Evolutionary conservation across 2,888 invertebrate species (phyloP).

Genomic region (Smittia aterrima): DNA sequence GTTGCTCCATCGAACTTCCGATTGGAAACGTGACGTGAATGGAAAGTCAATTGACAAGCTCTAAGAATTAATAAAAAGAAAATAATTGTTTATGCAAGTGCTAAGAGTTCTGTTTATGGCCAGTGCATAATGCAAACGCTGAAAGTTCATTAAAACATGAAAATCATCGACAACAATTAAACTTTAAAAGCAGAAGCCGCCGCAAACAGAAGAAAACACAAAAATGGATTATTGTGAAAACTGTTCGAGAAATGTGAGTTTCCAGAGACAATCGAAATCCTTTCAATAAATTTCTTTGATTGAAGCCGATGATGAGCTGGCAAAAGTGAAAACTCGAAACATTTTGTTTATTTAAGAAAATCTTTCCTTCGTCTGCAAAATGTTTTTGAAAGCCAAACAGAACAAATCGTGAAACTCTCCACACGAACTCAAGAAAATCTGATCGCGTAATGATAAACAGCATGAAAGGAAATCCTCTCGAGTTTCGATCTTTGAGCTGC

Average conservation of each 20-base stretch:
- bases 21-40: background rate
- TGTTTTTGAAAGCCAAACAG: background rate
- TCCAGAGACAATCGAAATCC: background rate
- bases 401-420: background rate
- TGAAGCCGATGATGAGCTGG: background rate
- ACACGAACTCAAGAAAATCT: background rate
- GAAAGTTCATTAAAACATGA: background rate
- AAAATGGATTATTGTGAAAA: constrained; percentile 9
- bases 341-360: background rate
- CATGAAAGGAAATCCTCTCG: background rate
- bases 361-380: background rate
- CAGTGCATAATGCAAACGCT: background rate
- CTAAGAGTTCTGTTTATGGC: background rate
- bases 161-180: background rate
- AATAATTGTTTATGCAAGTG: background rate
- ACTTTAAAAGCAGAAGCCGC: background rate
- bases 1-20: background rate
- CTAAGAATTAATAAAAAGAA: background rate
- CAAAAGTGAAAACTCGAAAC: background rate
- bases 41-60: background rate
- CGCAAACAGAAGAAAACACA: background rate
- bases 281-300: background rate
- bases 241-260: constrained; percentile 2
- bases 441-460: background rate
- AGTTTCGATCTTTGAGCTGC: background rate